These are phyloP conservation scores for Manduca sexta DNA, from an alignment of 1,140 invertebrate genomes.

Conservation along the genomic window DNA sequence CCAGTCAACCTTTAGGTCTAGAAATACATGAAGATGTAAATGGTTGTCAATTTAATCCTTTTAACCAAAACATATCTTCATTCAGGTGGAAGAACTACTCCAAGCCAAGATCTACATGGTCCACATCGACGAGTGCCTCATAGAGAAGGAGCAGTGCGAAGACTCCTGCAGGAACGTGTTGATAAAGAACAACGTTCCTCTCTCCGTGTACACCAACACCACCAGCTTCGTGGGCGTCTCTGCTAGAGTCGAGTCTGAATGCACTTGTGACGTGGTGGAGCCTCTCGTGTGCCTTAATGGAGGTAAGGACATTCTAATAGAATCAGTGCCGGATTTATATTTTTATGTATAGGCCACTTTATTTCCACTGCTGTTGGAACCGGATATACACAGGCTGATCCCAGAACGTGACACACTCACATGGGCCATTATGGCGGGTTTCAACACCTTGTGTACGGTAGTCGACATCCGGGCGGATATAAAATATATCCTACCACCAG, in stretches of 20 bases:
- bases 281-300: slow-evolving; percentile 80
- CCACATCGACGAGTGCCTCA: slow-evolving; percentile 90
- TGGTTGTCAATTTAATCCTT: too few relatives aligned
- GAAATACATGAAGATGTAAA: not conserved
- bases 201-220: slow-evolving; percentile 89
- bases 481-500: too few relatives aligned
- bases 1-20: too few relatives aligned
- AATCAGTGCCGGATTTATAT: too few relatives aligned
- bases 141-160: slow-evolving; percentile 82
- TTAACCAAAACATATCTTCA: not conserved
- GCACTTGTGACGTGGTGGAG: slow-evolving; percentile 76
- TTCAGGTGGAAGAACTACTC: slow-evolving; percentile 79
- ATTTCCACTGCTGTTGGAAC: too few relatives aligned
- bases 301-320: too few relatives aligned
- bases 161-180: slow-evolving; percentile 83
- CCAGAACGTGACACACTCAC: too few relatives aligned
- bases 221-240: slow-evolving; percentile 92
- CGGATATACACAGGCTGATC: too few relatives aligned
- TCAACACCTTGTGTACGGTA: too few relatives aligned
- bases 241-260: slow-evolving; percentile 84
- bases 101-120: slow-evolving; percentile 85
- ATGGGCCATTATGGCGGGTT: too few relatives aligned
- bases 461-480: too few relatives aligned
- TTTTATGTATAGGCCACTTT: too few relatives aligned
- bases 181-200: slow-evolving; percentile 81